phyloP scores from a whole-genome alignment of 1,140 invertebrate genomes.

The Micrasema longulum region DNA sequence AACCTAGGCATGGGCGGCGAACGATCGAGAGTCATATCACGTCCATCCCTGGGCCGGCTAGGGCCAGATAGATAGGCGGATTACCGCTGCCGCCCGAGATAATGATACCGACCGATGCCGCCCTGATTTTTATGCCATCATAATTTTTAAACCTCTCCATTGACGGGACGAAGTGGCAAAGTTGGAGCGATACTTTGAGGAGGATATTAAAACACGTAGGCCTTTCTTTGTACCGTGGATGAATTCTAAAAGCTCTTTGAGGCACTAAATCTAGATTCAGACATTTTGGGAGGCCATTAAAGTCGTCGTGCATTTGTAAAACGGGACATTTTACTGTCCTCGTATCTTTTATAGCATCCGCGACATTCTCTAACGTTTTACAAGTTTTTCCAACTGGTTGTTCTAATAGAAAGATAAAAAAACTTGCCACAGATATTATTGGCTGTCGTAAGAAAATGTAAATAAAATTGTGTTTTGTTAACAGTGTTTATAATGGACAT shows the following conservation, averaged over 20 bases:
- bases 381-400: no score
- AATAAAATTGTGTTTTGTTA: no score
- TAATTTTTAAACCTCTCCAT: constrained; percentile 45
- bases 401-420: no score
- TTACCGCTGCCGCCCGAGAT: constrained; percentile 39
- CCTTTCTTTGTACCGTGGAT: constrained; percentile 40
- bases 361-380: background rate
- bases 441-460: no score
- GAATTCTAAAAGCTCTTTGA: constrained; percentile 24
- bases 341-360: constrained; percentile 2
- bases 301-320: constrained; percentile 21
- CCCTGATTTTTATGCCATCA: constrained; percentile 52
- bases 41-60: constrained; percentile 23
- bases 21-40: constrained; percentile 41
- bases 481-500: no score
- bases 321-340: constrained; percentile 16
- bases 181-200: background rate
- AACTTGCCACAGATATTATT: no score
- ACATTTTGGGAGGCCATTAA: constrained; percentile 17
- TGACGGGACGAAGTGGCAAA: constrained; percentile 21
- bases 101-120: constrained; percentile 46
- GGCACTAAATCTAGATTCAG: constrained; percentile 24
- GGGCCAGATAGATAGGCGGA: constrained; percentile 45
- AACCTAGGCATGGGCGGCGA: constrained; percentile 5
- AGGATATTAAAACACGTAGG: constrained; percentile 45